Conservation (phyloP, 37 sponge, comb jelly and placozoan species). For the Mnemiopsis leidyi region DNA sequence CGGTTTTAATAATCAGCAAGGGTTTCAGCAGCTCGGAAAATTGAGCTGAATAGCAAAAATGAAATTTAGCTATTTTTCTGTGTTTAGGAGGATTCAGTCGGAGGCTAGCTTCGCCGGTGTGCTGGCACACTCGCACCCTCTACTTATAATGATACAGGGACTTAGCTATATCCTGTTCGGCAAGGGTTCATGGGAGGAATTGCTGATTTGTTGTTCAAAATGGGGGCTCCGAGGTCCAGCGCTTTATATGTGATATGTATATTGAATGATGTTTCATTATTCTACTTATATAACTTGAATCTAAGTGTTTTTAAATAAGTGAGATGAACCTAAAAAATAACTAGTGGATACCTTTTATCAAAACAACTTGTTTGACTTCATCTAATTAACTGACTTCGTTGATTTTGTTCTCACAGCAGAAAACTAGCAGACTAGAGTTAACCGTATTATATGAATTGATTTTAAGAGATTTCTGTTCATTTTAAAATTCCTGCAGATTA, state of each 20-base stretch:
- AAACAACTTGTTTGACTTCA: background rate
- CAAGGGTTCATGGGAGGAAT: background rate
- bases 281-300: no score
- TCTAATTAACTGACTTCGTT: background rate
- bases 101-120: background rate
- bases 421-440: no score
- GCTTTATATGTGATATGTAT: background rate
- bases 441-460: background rate
- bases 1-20: background rate
- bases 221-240: background rate
- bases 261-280: background rate
- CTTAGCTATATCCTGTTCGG: no score
- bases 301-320: background rate
- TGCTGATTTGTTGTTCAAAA: background rate
- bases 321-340: background rate
- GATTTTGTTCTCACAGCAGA: background rate
- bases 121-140: background rate
- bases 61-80: background rate
- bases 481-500: background rate
- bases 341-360: background rate
- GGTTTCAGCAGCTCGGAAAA: conserved; percentile 5
- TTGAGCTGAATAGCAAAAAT: background rate
- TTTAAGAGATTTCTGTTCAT: background rate
- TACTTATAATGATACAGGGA: background rate
- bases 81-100: background rate